Conservation (phyloP, 1,140 invertebrate genomes). For the Melipona quadrifasciata region DNA sequence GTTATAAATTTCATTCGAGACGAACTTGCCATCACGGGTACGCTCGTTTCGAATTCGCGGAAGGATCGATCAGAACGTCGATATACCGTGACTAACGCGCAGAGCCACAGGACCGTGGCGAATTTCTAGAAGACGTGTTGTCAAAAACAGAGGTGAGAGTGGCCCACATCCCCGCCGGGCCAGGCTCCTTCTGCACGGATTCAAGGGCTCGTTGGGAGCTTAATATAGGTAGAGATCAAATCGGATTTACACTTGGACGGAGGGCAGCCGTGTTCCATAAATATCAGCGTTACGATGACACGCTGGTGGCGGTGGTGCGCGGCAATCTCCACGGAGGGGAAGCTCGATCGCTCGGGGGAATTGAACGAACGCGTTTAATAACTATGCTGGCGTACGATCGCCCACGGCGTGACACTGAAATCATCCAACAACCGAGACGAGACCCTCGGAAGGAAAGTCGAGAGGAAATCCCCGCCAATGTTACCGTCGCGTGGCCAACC, state of each 20-base stretch:
- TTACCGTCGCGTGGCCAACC: slow-evolving; percentile 10
- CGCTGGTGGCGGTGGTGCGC: slow-evolving; percentile 49
- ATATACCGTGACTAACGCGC: neutral
- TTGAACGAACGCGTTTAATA: slow-evolving; percentile 72
- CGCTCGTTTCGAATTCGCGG: neutral
- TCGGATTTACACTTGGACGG: slow-evolving; percentile 60
- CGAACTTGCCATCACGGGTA: neutral
- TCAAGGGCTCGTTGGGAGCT: slow-evolving; percentile 24
- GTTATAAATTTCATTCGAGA: neutral
- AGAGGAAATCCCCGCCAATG: slow-evolving; percentile 43
- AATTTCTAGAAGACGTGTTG: neutral
- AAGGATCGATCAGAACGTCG: neutral
- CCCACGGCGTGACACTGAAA: slow-evolving; percentile 60
- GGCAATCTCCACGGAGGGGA: slow-evolving; percentile 53
- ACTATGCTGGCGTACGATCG: slow-evolving; percentile 64
- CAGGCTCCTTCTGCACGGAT: neutral
- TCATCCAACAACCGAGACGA: slow-evolving; percentile 26
- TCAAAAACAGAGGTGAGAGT: neutral
- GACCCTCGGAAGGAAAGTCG: slow-evolving; percentile 38
- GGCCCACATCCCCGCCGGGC: too few species aligned
- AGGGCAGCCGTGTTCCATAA: slow-evolving; percentile 55
- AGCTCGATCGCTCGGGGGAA: slow-evolving; percentile 66
- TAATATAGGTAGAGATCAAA: slow-evolving; percentile 57
- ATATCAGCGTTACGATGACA: slow-evolving; percentile 58
- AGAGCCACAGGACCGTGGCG: neutral